Percentiles rank a stretch among this genome's conserved stretches.
Conservation (phyloP, 2,888 invertebrate species). For the Carterocephalus palaemon region DNA sequence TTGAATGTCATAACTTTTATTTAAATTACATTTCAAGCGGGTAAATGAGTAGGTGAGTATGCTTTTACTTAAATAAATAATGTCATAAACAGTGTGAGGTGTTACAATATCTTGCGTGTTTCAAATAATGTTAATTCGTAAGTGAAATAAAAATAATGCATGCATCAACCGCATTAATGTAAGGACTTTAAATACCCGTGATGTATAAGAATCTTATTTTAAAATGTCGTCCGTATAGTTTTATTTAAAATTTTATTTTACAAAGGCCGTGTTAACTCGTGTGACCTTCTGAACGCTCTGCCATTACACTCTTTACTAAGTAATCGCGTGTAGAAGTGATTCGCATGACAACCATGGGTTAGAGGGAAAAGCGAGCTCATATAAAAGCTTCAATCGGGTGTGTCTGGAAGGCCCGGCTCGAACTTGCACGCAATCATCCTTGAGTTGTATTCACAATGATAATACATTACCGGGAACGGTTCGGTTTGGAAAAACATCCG, state of each 20-base stretch:
- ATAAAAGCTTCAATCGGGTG: slow-evolving; percentile 31
- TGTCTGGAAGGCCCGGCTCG: slow-evolving; percentile 37
- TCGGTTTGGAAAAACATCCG: neutral
- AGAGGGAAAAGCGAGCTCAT: neutral
- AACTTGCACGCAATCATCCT: slow-evolving; percentile 35
- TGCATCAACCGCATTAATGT: too few relatives aligned
- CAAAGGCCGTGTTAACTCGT: neutral
- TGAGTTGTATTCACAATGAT: slow-evolving; percentile 8
- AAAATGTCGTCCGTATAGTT: too few relatives aligned
- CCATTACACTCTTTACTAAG: neutral
- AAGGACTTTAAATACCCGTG: too few relatives aligned
- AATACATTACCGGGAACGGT: slow-evolving; percentile 5
- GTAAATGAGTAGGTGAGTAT: slow-evolving; percentile 5
- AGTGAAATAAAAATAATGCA: slow-evolving; percentile 4
- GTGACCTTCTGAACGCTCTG: too few relatives aligned
- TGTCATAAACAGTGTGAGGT: slow-evolving; percentile 11
- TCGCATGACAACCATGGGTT: slow-evolving; percentile 10
- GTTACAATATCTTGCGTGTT: neutral
- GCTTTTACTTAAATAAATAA: slow-evolving; percentile 19
- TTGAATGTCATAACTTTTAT: slow-evolving; percentile 22
- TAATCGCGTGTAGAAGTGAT: slow-evolving; percentile 17
- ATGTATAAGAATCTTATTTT: too few relatives aligned
- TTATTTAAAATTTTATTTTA: neutral
- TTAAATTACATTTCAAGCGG: slow-evolving; percentile 14
- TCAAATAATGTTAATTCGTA: slow-evolving; percentile 8